Conservation (phyloP, 2,888 invertebrate species). For the Athalia cordata region DNA sequence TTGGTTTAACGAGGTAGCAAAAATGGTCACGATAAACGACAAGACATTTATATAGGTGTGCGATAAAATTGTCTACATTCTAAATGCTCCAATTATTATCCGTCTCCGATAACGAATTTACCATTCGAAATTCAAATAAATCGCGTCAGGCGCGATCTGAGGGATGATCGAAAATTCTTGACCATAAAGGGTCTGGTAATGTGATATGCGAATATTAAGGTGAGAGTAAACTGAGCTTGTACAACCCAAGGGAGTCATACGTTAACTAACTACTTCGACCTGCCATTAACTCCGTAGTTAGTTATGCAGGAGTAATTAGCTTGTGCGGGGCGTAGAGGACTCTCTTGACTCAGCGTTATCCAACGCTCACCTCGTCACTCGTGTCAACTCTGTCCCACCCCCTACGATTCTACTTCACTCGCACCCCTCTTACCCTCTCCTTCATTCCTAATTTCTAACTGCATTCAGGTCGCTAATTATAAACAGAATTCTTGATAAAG, state of each 20-base stretch:
- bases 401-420: slow-evolving; percentile 17
- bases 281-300: slow-evolving; percentile 38
- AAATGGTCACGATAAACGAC: not conserved
- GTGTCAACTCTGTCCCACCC: slow-evolving; percentile 7
- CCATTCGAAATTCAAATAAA: not conserved
- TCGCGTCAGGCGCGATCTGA: not conserved
- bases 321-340: slow-evolving; percentile 53
- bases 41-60: too few relatives aligned
- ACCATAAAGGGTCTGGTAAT: not conserved
- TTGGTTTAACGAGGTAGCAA: not conserved
- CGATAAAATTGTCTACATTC: too few relatives aligned
- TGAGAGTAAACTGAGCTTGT: slow-evolving; percentile 18
- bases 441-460: slow-evolving; percentile 14
- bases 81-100: too few relatives aligned
- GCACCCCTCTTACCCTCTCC: slow-evolving; percentile 7
- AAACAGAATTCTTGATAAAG: not conserved
- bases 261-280: slow-evolving; percentile 44
- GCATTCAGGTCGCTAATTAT: not conserved
- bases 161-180: not conserved
- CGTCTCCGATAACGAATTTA: too few relatives aligned
- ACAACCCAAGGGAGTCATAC: slow-evolving; percentile 48
- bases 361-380: slow-evolving; percentile 44
- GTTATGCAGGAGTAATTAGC: slow-evolving; percentile 56
- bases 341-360: slow-evolving; percentile 57
- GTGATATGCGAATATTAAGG: not conserved